These are phyloP conservation scores for Thamnophis elegans DNA, from an alignment of 2,797 vertebrate genomes.

Conservation along the genomic window DNA sequence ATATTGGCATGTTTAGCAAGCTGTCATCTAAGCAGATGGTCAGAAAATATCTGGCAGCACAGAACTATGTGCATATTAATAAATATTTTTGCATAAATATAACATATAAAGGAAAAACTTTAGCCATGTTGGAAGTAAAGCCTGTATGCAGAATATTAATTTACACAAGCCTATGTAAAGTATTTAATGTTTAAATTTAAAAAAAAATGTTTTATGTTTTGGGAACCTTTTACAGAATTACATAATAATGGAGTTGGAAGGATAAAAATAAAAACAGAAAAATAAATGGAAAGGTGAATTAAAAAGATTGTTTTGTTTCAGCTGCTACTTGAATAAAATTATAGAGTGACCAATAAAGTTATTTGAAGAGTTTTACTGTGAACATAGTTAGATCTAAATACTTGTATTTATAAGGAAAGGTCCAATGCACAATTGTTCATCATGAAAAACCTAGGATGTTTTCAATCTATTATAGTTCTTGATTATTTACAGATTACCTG, in stretches of 20 bases:
- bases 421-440: background rate
- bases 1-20: constrained; percentile 27
- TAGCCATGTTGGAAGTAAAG: constrained; percentile 22
- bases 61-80: constrained; percentile 54
- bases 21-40: constrained; percentile 61
- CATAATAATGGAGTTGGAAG: background rate
- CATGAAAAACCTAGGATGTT: background rate
- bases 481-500: background rate
- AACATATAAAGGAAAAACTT: constrained; percentile 14
- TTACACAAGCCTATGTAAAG: constrained; percentile 20
- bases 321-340: constrained; percentile 21
- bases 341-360: constrained; percentile 22
- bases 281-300: background rate
- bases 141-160: background rate
- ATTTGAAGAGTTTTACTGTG: constrained; percentile 17
- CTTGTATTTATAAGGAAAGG: background rate
- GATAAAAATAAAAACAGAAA: background rate
- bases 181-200: constrained; percentile 26
- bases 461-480: background rate
- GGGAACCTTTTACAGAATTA: constrained; percentile 6
- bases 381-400: background rate
- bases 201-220: background rate
- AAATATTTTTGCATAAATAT: constrained; percentile 43
- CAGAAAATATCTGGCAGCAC: constrained; percentile 60
- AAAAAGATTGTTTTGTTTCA: constrained; percentile 21